A percentile compares a stretch with the other conserved stretches of the same genome.
Evolutionary conservation across 2,797 vertebrate species (phyloP).

Genomic region (Clarias pachynema): DNA sequence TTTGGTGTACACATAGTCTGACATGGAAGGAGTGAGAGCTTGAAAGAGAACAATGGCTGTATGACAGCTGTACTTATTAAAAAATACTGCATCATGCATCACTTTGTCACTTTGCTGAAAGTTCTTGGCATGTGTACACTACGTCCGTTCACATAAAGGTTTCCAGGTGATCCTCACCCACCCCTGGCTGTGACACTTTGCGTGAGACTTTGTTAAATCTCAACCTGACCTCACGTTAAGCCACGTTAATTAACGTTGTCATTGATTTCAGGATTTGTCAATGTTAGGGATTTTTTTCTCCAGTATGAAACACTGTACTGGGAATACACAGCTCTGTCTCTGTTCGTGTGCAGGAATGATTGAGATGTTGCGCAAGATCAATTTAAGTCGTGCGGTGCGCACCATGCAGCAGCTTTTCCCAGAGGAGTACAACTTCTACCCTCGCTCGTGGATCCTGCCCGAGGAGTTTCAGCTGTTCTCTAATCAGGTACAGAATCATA

Average conservation of each 20-base stretch:
- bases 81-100: not conserved
- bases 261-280: not conserved
- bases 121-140: not conserved
- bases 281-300: not conserved
- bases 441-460: slow-evolving; percentile 95
- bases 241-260: not conserved
- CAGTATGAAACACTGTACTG: not conserved
- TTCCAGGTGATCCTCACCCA: not conserved
- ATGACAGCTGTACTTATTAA: not conserved
- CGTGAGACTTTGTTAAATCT: not conserved
- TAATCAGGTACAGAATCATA: slow-evolving; percentile 77
- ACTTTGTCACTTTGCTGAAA: not conserved
- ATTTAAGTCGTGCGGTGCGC: slow-evolving; percentile 89
- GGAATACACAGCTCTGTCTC: not conserved
- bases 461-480: slow-evolving; percentile 90
- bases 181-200: not conserved
- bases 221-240: not conserved
- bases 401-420: slow-evolving; percentile 95
- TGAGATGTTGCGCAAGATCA: slow-evolving; percentile 94
- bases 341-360: slow-evolving; percentile 85
- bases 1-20: not conserved
- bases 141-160: not conserved
- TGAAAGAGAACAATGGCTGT: not conserved
- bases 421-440: slow-evolving; percentile 95
- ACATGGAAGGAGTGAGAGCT: not conserved